phyloP scores from a whole-genome alignment of 2,113 vertebrate species.

The Athene noctua region DNA sequence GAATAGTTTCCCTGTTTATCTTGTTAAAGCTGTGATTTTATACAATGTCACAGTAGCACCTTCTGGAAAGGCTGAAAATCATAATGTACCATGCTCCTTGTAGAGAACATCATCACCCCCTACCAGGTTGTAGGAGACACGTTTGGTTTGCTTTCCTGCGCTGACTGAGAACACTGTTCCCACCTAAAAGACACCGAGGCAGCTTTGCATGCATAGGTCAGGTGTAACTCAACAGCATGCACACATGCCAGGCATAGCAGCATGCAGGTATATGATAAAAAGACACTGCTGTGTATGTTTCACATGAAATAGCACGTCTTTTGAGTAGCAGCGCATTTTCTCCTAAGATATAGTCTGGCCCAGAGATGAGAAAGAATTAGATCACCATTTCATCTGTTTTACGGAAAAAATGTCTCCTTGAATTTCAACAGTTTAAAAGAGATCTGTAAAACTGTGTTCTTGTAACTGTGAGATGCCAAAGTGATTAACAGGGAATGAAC shows the following conservation, averaged over 20 bases:
- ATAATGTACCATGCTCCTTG: not conserved
- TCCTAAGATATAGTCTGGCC: not conserved
- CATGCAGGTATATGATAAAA: not conserved
- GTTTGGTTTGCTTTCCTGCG: not conserved
- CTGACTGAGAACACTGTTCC: not conserved
- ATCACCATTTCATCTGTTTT: not conserved
- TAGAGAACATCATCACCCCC: not conserved
- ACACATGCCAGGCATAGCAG: not conserved
- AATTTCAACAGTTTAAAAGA: not conserved
- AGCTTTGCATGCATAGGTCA: not conserved
- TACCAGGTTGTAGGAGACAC: accelerated
- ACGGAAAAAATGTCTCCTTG: not conserved
- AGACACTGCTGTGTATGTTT: not conserved
- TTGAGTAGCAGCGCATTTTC: not conserved
- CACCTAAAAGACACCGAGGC: not conserved
- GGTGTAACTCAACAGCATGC: not conserved
- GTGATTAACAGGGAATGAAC: not conserved
- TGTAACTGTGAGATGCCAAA: not conserved
- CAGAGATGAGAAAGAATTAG: not conserved
- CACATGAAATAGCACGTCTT: not conserved
- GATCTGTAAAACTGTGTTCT: not conserved
- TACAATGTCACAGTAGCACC: not conserved
- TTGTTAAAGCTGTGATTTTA: not conserved
- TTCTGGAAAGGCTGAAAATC: not conserved
- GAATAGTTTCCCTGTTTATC: not conserved